phyloP scores from a whole-genome alignment of 2,888 invertebrate genomes.

The Panorpa germanica region DNA sequence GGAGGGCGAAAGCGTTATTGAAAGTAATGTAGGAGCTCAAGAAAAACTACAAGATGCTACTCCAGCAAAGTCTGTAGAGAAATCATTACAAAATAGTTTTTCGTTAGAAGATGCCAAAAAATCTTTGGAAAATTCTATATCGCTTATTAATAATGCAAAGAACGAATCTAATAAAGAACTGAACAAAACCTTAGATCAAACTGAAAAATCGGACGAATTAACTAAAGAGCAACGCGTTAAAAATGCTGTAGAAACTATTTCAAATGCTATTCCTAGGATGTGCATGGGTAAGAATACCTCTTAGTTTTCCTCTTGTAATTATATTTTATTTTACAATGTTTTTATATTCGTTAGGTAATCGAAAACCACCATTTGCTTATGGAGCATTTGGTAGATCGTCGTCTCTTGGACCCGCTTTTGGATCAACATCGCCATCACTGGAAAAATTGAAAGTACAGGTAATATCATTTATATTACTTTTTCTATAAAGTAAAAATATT shows the following conservation, averaged over 20 bases:
- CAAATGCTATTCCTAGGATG: constrained; percentile 36
- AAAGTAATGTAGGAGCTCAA: constrained; percentile 2
- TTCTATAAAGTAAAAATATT: not conserved
- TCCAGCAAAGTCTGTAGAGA: constrained; percentile 18
- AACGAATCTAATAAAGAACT: constrained; percentile 24
- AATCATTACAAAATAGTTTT: constrained; percentile 23
- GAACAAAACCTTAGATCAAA: constrained; percentile 23
- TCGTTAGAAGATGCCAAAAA: constrained; percentile 32
- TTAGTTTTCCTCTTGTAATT: constrained; percentile 3
- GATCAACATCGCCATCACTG: constrained; percentile 11
- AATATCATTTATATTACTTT: constrained; percentile 1
- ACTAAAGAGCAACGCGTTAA: constrained; percentile 30
- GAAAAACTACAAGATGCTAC: constrained; percentile 1
- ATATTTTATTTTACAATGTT: not conserved
- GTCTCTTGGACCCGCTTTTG: constrained; percentile 32
- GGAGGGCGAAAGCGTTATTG: constrained; percentile 1
- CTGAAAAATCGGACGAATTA: constrained; percentile 18
- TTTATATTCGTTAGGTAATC: constrained; percentile 19
- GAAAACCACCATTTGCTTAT: constrained; percentile 48
- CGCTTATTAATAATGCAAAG: constrained; percentile 32
- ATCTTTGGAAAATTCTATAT: constrained; percentile 44
- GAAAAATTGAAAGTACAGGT: not conserved
- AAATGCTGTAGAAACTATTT: constrained; percentile 53
- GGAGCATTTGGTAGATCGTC: constrained; percentile 32
- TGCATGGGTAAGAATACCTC: constrained; percentile 14